phyloP scores from a whole-genome alignment of 1,140 invertebrate species.

The Drosophila suzukii region DNA sequence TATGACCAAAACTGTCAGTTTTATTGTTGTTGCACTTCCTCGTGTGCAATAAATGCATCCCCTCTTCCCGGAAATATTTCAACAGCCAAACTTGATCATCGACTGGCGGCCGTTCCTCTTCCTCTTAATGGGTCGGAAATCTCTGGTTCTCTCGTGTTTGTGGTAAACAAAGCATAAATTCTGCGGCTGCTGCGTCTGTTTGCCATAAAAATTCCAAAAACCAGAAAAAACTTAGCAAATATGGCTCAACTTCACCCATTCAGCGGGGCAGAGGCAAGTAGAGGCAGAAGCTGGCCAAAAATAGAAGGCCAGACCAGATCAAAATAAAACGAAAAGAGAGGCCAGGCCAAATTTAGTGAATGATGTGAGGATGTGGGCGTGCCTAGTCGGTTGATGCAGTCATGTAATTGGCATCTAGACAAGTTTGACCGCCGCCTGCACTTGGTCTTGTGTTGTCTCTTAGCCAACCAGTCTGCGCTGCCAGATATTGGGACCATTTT shows the following conservation, averaged over 20 bases:
- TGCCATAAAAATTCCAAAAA: conserved; percentile 71
- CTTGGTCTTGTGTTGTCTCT: conserved; percentile 36
- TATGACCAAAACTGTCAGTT: conserved; percentile 26
- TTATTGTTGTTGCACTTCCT: conserved; percentile 60
- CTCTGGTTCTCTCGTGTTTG: conserved; percentile 24
- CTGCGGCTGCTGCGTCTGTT: conserved; percentile 51
- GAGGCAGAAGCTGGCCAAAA: conserved; percentile 46
- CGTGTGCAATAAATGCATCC: conserved; percentile 2
- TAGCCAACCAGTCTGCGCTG: conserved; percentile 17
- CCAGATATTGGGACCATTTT: conserved; percentile 9
- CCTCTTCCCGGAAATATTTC: conserved; percentile 58
- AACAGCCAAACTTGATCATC: conserved; percentile 57
- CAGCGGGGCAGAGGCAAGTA: neutral
- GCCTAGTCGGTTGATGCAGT: conserved; percentile 53
- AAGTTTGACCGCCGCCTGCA: conserved; percentile 71
- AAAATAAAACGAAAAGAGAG: conserved; percentile 33
- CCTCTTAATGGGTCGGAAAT: conserved; percentile 17
- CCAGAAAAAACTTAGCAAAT: conserved; percentile 26
- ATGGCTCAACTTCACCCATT: conserved; percentile 50
- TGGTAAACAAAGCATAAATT: conserved; percentile 73
- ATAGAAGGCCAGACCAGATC: conserved; percentile 39
- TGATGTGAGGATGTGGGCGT: conserved; percentile 53
- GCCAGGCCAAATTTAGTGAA: conserved; percentile 59
- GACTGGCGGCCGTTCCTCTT: conserved; percentile 32
- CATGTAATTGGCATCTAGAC: conserved; percentile 77